Evolutionary conservation across 2,888 invertebrate genomes (phyloP).

Genomic region (Rosalia funebris): DNA sequence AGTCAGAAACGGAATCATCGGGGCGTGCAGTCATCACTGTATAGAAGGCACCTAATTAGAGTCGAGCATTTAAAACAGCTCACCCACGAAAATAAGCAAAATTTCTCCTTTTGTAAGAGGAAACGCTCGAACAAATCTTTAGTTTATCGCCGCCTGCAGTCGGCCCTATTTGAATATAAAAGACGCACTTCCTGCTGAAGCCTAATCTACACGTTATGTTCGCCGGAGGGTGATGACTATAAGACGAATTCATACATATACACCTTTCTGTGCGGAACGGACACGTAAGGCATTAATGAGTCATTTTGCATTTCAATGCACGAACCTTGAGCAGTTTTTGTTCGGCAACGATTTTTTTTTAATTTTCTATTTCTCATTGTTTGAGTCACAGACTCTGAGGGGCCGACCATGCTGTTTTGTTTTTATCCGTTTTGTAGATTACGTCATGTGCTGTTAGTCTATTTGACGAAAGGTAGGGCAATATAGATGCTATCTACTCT

Average conservation of each 20-base stretch:
- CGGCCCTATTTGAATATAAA: constrained; percentile 18
- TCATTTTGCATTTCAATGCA: constrained; percentile 21
- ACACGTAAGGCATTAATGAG: constrained; percentile 21
- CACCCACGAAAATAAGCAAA: constrained; percentile 10
- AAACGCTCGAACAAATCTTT: constrained; percentile 20
- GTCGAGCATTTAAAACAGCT: not conserved
- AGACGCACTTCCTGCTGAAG: constrained; percentile 13
- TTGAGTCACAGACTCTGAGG: too few relatives aligned
- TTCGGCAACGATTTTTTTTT: not conserved
- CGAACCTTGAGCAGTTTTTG: constrained; percentile 10
- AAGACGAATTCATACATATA: constrained; percentile 15
- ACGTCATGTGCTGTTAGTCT: too few relatives aligned
- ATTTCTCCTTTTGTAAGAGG: constrained; percentile 20
- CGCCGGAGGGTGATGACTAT: constrained; percentile 14
- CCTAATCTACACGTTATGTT: constrained; percentile 22
- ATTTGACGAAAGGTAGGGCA: too few relatives aligned
- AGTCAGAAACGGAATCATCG: not conserved
- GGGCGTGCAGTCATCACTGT: not conserved
- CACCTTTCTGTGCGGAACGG: not conserved
- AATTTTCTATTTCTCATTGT: too few relatives aligned
- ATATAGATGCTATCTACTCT: too few relatives aligned
- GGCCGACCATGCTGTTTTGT: too few relatives aligned
- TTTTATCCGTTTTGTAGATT: too few relatives aligned
- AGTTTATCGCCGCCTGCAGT: constrained; percentile 12
- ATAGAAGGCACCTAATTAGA: constrained; percentile 12